Conservation (phyloP, 2,797 vertebrate species). For the Phrynocephalus guinanensis region DNA sequence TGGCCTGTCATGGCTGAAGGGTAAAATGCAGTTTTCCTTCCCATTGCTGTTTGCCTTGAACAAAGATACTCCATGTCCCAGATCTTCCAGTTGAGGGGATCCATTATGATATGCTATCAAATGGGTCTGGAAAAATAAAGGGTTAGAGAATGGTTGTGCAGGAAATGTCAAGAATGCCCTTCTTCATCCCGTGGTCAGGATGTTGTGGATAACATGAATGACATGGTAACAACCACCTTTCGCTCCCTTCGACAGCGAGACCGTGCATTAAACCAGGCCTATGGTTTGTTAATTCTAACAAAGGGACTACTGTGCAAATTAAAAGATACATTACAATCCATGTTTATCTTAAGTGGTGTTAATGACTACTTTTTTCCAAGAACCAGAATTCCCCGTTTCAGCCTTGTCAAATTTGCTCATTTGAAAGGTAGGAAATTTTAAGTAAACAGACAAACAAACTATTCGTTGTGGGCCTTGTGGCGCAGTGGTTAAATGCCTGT, state of each 20-base stretch:
- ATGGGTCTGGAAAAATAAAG: conserved; percentile 19
- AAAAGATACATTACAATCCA: conserved; percentile 38
- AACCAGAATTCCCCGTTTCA: conserved; percentile 42
- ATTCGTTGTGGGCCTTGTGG: no score
- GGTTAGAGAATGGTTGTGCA: conserved; percentile 9
- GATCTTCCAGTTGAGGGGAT: conserved; percentile 21
- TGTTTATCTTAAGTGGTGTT: conserved; percentile 50
- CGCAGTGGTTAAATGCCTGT: no score
- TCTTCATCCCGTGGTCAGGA: conserved; percentile 23
- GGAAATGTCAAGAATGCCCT: conserved; percentile 31
- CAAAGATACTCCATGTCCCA: conserved; percentile 2
- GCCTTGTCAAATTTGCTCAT: conserved; percentile 44
- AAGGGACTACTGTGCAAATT: conserved; percentile 11
- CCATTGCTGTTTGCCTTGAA: conserved; percentile 3
- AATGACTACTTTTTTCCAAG: conserved; percentile 44
- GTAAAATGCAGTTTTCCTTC: conserved; percentile 25
- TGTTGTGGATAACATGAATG: conserved; percentile 20
- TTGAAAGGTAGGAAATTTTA: conserved; percentile 35
- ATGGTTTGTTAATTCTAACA: conserved; percentile 4
- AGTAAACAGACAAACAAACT: neutral
- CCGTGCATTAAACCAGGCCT: conserved; percentile 35
- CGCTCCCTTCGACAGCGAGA: neutral
- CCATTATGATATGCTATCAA: conserved; percentile 16
- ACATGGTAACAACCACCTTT: conserved; percentile 30
- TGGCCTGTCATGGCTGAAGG: conserved; percentile 3